Evolutionary conservation across 2,113 vertebrate species (phyloP).

Genomic region (Scomber colias): DNA sequence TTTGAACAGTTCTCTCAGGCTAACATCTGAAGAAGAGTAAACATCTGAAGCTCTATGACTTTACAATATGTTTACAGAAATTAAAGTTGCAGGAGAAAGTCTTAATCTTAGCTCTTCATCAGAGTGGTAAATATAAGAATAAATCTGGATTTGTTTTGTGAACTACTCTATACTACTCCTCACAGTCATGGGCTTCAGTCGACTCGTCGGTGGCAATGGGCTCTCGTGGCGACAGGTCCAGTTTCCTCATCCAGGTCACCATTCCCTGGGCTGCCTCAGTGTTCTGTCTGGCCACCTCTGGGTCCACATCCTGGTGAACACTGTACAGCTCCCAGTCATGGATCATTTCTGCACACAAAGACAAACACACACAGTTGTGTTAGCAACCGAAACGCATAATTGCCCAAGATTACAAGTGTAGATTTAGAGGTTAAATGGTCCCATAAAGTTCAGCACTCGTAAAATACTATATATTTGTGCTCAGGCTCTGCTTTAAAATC

Average conservation of each 20-base stretch:
- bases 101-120: no score
- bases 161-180: conserved; percentile 45
- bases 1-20: no score
- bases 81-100: no score
- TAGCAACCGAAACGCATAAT: neutral
- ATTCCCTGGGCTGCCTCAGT: conserved; percentile 82
- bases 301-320: conserved; percentile 87
- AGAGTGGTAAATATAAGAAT: neutral
- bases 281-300: conserved; percentile 85
- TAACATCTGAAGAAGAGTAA: no score
- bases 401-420: neutral
- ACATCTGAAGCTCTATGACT: no score
- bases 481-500: no score
- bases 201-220: conserved; percentile 87
- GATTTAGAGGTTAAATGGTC: neutral
- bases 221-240: conserved; percentile 84
- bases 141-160: neutral
- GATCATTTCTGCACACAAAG: conserved; percentile 88
- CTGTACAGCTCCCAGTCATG: conserved; percentile 91
- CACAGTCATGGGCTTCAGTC: conserved; percentile 87
- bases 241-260: conserved; percentile 86
- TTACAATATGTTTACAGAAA: no score
- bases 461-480: no score
- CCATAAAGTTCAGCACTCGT: no score
- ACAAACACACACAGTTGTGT: conserved; percentile 17